Evolutionary conservation across 2,113 vertebrate species (phyloP), one percentile per base, ranked within the genome.

Genomic region (Daubentonia madagascariensis): DNA sequence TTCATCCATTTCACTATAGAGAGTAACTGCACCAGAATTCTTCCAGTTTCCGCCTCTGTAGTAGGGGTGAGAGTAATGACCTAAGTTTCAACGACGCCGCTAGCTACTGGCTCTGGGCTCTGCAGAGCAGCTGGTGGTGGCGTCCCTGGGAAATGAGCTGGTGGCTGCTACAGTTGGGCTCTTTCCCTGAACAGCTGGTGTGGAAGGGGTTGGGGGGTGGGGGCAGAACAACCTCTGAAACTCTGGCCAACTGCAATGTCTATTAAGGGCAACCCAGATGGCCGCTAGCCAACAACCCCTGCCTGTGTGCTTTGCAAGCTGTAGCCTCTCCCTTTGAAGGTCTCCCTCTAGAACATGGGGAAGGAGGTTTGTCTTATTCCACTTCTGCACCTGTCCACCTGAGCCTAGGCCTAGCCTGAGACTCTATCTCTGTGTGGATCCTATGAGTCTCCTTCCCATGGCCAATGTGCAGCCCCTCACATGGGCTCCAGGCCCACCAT

Each of bases 111-210:
- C 91, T 72, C 72, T 83, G 52, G 32, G 85, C 94, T 75, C 93
- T 63, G 37, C 61, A 20, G 48, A 94, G 86, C 95, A 91, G 81
- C 96, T 76, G 97, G 87, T 2, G 0, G 68, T 89, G 92, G 52
- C 0, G 9, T 89, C 89, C 92, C 92, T 90, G 70, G 85, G 94
- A 95, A 76, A 91, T 57, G 85, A 97, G 75, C 94, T 96, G 70
- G 57, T 90, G 43, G 54, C 50, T 93, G 72, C 89, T 84, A 72
- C 57, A 88, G 76, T 89, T 94, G 78, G 75, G 43, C 85, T 89
- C 37, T 89, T 86, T 87, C 65, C 85, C 85, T 35, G 22, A 94
- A 76, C 97, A 97, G 94, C 94, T 97, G 93, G 61, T 85, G n/a
- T 76, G 52, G 81, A 72, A 67, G 59, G 78, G 52, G 50, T 73